A percentile compares a stretch with the other conserved stretches of the same genome.
These are phyloP conservation scores for Arenaria interpres DNA, from an alignment of 2,113 vertebrate species.

Conservation along the genomic window DNA sequence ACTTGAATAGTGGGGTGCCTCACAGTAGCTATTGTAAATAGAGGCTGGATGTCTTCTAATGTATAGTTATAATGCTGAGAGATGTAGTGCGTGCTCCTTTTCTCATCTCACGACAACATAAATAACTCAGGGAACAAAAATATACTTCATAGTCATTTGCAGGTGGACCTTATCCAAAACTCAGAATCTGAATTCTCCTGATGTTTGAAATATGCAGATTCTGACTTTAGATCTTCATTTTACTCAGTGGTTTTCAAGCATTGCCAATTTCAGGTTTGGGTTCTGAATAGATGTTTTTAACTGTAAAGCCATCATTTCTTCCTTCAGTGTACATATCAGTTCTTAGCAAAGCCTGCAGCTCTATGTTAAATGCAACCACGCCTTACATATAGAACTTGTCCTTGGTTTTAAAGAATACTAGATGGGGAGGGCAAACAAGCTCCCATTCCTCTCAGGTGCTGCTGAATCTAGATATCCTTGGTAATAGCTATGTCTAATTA, in stretches of 20 bases:
- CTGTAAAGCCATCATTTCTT: not conserved
- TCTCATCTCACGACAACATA: not conserved
- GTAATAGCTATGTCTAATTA: conserved; percentile 48
- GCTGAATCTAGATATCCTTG: conserved; percentile 34
- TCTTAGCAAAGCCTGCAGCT: not conserved
- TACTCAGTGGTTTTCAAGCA: not conserved
- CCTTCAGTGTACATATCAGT: not conserved
- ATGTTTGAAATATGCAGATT: not conserved
- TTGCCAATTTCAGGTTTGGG: not conserved
- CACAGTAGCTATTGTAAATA: not conserved
- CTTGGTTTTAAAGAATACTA: conserved; percentile 17
- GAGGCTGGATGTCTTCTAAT: not conserved
- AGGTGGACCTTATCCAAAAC: not conserved
- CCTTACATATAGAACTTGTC: not conserved
- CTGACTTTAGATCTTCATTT: not conserved
- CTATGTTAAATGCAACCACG: not conserved
- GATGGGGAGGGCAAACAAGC: not conserved
- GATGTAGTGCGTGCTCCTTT: not conserved
- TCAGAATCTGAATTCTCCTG: not conserved
- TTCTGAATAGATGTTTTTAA: not conserved
- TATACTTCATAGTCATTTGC: not conserved
- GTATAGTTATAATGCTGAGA: not conserved
- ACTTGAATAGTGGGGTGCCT: not conserved
- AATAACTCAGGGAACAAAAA: not conserved
- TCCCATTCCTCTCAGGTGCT: conserved; percentile 27